These are phyloP conservation scores for Mya arenaria DNA, from an alignment of 1,140 invertebrate species.

Conservation along the genomic window DNA sequence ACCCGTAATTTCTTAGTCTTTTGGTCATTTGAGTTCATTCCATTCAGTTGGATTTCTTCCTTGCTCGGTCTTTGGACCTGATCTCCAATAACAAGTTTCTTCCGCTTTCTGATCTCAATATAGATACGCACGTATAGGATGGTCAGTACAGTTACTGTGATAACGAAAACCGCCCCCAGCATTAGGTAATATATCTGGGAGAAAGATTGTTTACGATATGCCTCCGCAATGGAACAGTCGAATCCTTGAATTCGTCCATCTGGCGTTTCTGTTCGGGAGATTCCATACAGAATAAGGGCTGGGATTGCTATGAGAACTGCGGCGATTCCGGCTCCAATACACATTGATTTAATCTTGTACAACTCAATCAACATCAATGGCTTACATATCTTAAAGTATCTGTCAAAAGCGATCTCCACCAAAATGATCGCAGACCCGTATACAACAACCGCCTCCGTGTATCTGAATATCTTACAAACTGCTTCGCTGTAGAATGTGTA, in stretches of 20 bases:
- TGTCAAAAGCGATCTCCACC: constrained; percentile 70
- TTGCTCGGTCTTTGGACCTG: constrained; percentile 35
- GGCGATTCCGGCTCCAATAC: constrained; percentile 58
- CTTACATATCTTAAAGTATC: constrained; percentile 72
- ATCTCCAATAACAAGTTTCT: constrained; percentile 63
- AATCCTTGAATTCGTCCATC: constrained; percentile 40
- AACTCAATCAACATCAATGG: constrained; percentile 67
- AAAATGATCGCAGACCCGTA: constrained; percentile 69
- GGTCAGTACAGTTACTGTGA: constrained; percentile 60
- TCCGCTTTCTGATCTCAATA: constrained; percentile 63
- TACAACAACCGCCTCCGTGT: constrained; percentile 63
- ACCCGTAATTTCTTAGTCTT: constrained; percentile 53
- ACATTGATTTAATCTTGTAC: constrained; percentile 66
- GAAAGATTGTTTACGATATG: constrained; percentile 59
- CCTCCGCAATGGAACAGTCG: constrained; percentile 68
- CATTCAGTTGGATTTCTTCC: constrained; percentile 24
- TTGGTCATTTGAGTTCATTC: not conserved
- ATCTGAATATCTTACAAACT: constrained; percentile 65
- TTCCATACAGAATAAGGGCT: constrained; percentile 61
- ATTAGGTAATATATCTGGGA: constrained; percentile 58
- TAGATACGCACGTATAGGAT: constrained; percentile 68
- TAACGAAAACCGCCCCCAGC: constrained; percentile 58
- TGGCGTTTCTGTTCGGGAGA: constrained; percentile 49
- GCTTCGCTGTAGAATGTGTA: constrained; percentile 70
- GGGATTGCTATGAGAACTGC: constrained; percentile 59